Base-by-base conservation (phyloP, 2,797 vertebrate genomes). In the Coendou prehensilis region DNA sequence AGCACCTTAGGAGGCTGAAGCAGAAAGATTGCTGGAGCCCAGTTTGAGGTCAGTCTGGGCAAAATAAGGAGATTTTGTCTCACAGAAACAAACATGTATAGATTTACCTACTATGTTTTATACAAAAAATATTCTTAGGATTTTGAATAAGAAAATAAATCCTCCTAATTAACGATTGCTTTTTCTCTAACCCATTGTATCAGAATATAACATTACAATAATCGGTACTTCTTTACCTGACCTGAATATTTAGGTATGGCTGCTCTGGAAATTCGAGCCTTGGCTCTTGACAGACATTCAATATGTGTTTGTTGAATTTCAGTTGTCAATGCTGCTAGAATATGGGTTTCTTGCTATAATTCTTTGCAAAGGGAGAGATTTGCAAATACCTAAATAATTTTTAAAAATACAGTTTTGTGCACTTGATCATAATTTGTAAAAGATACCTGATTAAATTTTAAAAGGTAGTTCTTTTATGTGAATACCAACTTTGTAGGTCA, bases 101-200 rank as follows among this genome's bases (percentile, higher is more conserved):
- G 23, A 7, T 71, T 67, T 73, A 59, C 22, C 18, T 64, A 61
- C 47, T 76, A 8, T 37, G 22, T 56, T 93, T 61, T 75, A 30
- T 79, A n/a, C 50, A 52, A 33, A 37, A 93, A 82, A 57, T 45
- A 30, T 83, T 69, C n/a, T 26, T 61, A 67, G 59, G 45, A 86
- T 82, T 97, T 88, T 59, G 57, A 86, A 89, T 86, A 73, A 86
- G 22, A 59, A 64, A 88, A 73, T 18, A 67, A 52, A 45, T 47
- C 0, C 9, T 84, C 30, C 14, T 37, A 52, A 75, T 3, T 64
- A 81, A 80, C 45, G 30, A 86, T 81, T 69, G 28, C 3, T 45
- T 84, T 94, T 67, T 64, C 30, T 81, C 17, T 81, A 67, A 9
- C 5, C 22, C 28, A 8, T n/a, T 57, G 28, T 63, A 28, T 15